Conservation (phyloP, 2,888 invertebrate species). For the Latrodectus hesperus region DNA sequence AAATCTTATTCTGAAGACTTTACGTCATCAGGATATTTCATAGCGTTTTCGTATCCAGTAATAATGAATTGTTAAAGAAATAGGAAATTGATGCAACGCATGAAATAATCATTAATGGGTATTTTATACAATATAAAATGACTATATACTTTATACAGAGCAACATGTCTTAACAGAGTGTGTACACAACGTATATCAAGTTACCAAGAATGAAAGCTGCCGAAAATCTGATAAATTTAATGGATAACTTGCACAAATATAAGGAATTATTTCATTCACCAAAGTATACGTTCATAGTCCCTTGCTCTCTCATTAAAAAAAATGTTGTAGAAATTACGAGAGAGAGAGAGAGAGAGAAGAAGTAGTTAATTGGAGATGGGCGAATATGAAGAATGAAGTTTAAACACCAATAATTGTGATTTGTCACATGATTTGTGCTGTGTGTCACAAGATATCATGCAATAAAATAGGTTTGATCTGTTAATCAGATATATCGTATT, state of each 20-base stretch:
- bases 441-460: background rate
- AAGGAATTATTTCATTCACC: background rate
- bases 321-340: background rate
- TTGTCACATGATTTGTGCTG: background rate
- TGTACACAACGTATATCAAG: too few relatives aligned
- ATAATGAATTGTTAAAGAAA: too few relatives aligned
- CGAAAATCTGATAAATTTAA: too few relatives aligned
- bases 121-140: too few relatives aligned
- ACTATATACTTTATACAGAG: too few relatives aligned
- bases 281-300: background rate
- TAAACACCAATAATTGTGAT: background rate
- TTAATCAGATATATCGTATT: background rate
- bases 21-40: too few relatives aligned
- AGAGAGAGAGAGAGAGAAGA: background rate
- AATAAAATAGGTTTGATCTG: background rate
- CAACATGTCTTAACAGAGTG: too few relatives aligned
- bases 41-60: too few relatives aligned
- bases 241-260: background rate
- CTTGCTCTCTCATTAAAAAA: background rate
- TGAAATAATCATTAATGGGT: too few relatives aligned
- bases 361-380: background rate
- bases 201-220: too few relatives aligned
- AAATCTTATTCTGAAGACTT: too few relatives aligned
- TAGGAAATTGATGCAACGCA: too few relatives aligned
- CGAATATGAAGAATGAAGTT: background rate